Percentiles rank a stretch among this genome's conserved stretches.
These are phyloP conservation scores for Scylla paramamosain DNA, from an alignment of 1,140 invertebrate species.

Conservation along the genomic window DNA sequence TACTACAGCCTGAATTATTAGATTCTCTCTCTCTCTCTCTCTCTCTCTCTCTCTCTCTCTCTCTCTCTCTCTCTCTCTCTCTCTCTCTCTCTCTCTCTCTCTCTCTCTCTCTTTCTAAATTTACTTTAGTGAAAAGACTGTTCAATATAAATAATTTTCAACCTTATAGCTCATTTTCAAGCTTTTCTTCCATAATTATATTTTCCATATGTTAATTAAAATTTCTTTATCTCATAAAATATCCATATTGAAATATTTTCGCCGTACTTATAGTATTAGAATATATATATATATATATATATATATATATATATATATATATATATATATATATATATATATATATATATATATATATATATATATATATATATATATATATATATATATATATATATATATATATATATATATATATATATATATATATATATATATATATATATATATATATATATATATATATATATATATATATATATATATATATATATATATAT, in stretches of 20 bases:
- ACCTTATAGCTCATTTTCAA: neutral
- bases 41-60: neutral
- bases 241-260: neutral
- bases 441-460: slow-evolving; percentile 26
- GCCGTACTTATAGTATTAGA: neutral
- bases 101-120: neutral
- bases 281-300: slow-evolving; percentile 26
- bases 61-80: neutral
- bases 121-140: neutral
- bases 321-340: no score
- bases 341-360: no score
- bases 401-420: slow-evolving; percentile 26
- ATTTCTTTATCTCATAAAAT: neutral
- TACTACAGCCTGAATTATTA: neutral
- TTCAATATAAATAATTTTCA: neutral
- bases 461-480: slow-evolving; percentile 26
- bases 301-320: no score
- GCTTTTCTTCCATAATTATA: neutral
- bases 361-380: no score
- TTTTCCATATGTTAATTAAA: neutral
- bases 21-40: neutral
- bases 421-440: slow-evolving; percentile 26
- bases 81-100: neutral
- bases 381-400: neutral
- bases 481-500: slow-evolving; percentile 26